These are phyloP conservation scores for Myotis lucifugus DNA, from an alignment of 2,113 vertebrate species.

Conservation along the genomic window DNA sequence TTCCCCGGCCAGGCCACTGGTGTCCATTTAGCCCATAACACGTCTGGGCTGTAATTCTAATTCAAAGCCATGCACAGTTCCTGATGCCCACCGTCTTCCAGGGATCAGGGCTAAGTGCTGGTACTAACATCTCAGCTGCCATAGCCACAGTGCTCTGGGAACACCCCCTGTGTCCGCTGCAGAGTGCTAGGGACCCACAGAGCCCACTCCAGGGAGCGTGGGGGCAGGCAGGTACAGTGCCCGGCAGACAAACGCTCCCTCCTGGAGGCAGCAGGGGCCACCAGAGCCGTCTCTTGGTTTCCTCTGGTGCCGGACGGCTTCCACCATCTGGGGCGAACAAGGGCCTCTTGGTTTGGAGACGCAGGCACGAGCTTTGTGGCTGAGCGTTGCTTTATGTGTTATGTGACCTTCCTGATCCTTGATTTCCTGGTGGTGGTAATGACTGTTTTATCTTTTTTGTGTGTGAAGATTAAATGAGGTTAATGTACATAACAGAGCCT, in stretches of 20 bases:
- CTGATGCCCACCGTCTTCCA: not conserved
- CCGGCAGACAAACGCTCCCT: not conserved
- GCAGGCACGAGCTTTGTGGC: not conserved
- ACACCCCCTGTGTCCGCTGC: not conserved
- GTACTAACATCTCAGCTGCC: not conserved
- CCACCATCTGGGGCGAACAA: not conserved
- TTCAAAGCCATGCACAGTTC: not conserved
- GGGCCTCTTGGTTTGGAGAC: not conserved
- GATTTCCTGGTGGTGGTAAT: not conserved
- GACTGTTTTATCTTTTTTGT: not conserved
- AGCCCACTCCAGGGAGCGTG: not conserved
- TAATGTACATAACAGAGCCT: not conserved
- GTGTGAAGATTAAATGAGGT: not conserved
- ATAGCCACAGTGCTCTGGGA: not conserved
- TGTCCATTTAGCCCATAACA: not conserved
- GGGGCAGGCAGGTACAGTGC: not conserved
- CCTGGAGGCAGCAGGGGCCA: not conserved
- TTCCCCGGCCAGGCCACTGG: not conserved
- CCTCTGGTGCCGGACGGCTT: not conserved
- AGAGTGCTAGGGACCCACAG: not conserved
- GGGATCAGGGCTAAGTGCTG: not conserved
- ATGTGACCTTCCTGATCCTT: not conserved
- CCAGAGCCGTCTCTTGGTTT: not conserved
- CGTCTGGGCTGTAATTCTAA: not conserved
- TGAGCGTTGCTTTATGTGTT: not conserved